Conservation (phyloP, 2,113 vertebrate genomes). For the Stegastes partitus region DNA sequence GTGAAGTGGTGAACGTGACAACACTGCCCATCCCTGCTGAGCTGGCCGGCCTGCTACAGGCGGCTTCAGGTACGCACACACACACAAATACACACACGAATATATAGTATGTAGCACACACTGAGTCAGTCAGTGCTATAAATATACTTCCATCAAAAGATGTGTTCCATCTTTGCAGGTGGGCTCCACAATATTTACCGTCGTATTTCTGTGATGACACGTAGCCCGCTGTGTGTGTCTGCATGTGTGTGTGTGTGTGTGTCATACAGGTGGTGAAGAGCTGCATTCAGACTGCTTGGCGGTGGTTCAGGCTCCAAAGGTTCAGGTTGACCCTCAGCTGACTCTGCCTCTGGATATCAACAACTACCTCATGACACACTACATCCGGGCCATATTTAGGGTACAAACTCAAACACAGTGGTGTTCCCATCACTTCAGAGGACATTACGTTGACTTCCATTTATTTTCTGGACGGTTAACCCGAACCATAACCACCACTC, state of each 20-base stretch:
- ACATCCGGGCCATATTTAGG: conserved; percentile 91
- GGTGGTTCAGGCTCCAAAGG: conserved; percentile 87
- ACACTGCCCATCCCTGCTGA: conserved; percentile 93
- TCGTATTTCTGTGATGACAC: conserved; percentile 30
- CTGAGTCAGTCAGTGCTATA: conserved; percentile 10
- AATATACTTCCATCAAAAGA: conserved; percentile 26
- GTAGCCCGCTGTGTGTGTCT: conserved; percentile 15
- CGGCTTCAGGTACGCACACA: conserved; percentile 82
- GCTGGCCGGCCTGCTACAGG: conserved; percentile 88
- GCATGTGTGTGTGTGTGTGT: conserved; percentile 47
- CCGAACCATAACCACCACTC: background rate
- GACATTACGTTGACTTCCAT: background rate
- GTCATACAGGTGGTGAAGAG: conserved; percentile 73
- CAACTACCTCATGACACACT: conserved; percentile 95
- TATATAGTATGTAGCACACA: background rate
- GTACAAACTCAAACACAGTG: conserved; percentile 74
- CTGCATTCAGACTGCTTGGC: conserved; percentile 85
- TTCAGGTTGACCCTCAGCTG: conserved; percentile 88
- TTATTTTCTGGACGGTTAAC: background rate
- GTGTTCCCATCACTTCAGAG: background rate
- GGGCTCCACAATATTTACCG: conserved; percentile 20
- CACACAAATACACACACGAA: conserved; percentile 24
- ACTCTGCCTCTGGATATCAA: conserved; percentile 96
- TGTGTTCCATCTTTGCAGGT: conserved; percentile 28
- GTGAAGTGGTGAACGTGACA: conserved; percentile 93